These are phyloP conservation scores for Dendrocopos noguchii DNA, from an alignment of 2,113 vertebrate species.

Conservation along the genomic window DNA sequence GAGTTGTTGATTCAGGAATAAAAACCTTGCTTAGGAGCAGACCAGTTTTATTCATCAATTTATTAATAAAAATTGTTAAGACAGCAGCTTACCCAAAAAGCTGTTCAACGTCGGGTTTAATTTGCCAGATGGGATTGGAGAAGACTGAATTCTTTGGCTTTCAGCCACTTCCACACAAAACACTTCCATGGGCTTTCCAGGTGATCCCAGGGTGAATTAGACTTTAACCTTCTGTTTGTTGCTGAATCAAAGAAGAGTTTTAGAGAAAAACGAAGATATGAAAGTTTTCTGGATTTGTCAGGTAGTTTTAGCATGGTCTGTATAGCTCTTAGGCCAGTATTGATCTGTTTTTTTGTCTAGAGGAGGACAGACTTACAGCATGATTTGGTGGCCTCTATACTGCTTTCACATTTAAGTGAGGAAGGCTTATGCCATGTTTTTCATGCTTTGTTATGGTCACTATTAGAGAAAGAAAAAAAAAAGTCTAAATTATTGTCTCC, in stretches of 20 bases:
- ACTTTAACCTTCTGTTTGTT: background rate
- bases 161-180: background rate
- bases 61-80: conserved; percentile 2
- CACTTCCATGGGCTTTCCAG: background rate
- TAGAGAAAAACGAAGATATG: background rate
- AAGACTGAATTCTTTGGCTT: background rate
- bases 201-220: background rate
- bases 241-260: background rate
- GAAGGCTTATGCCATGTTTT: background rate
- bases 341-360: background rate
- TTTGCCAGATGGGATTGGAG: conserved; percentile 3
- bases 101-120: background rate
- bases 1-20: background rate
- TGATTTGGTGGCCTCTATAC: background rate
- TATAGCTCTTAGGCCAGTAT: background rate
- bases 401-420: background rate
- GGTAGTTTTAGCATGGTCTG: background rate
- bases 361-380: background rate
- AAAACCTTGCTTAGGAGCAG: background rate
- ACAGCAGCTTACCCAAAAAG: conserved; percentile 23
- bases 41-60: conserved; percentile 13
- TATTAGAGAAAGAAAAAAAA: background rate
- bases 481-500: background rate
- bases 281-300: background rate
- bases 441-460: background rate